Evolutionary conservation across 2,888 invertebrate species (phyloP), one percentile per base, ranked within the genome.

Genomic region (Euplexia lucipara): DNA sequence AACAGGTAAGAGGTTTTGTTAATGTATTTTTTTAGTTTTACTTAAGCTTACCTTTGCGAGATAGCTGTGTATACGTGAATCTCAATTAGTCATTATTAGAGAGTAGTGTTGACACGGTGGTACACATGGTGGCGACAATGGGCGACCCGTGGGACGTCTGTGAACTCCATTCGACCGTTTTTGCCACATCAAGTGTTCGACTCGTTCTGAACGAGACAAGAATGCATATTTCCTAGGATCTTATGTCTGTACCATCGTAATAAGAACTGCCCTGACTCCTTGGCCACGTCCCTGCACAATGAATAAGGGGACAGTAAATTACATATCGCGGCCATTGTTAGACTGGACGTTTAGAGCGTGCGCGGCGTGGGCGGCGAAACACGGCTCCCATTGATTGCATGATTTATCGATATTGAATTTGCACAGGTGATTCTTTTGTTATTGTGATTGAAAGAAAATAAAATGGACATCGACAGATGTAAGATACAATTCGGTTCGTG

Each of bases 141-240:
- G 81, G 70, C 64, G 67, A 81, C 82, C 79, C 92, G 91, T 91
- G 92, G 75, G 92, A 91, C 86, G 84, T 71, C 72, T 75, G 82
- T 91, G 93, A 93, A 92, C 93, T 92, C 86, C 81, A 75, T 79
- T 86, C 81, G 81, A 75, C 82, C 81, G 79, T 90, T 91, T 91
- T 91, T 89, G 88, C 83, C 74, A 80, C 78, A 76, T 79, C 82
- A 79, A 85, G 83, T 83, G 85, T 82, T 84, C 78, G 83, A 84
- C 81, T 85, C 83, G 82, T 62, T 76, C 81, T 80, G 78, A 70
- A 66, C 75, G 65, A 75, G 76, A 67, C 74, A 65, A 56, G 71
- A 75, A 75, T 68, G 63, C 66, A 65, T 67, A 68, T 75, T 78
- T 77, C 60, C 53, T 57, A 73, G 65, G 66, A 65, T 75, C 77